Conservation (phyloP, 2,888 invertebrate species). For the Kryphioiulus occultus region DNA sequence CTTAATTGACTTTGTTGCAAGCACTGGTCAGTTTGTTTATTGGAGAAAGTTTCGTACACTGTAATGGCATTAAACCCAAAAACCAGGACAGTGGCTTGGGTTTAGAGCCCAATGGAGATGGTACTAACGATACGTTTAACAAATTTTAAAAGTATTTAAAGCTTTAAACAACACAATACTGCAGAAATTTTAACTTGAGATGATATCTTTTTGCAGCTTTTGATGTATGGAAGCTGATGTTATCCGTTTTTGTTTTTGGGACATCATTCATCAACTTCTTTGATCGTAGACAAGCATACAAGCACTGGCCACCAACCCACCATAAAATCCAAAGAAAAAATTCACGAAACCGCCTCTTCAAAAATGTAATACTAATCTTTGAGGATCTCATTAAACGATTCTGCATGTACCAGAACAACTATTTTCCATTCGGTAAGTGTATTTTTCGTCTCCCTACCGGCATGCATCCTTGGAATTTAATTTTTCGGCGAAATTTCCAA, state of each 20-base stretch:
- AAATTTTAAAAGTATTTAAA: too few species aligned
- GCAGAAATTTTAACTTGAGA: too few species aligned
- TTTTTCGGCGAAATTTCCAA: background rate
- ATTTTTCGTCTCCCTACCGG: background rate
- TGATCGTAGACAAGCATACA: background rate
- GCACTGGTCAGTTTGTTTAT: too few species aligned
- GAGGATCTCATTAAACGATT: slow-evolving; percentile 3
- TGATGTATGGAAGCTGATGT: background rate
- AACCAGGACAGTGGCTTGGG: too few species aligned
- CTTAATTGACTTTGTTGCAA: too few species aligned
- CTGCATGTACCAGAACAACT: background rate
- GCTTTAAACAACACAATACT: too few species aligned
- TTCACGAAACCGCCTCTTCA: background rate
- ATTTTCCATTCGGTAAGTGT: background rate
- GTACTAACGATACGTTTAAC: too few species aligned
- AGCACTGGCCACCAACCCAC: background rate
- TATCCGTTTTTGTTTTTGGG: background rate
- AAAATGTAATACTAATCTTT: background rate
- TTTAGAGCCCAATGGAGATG: too few species aligned
- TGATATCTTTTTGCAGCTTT: too few species aligned
- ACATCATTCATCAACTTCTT: background rate
- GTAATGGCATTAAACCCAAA: too few species aligned
- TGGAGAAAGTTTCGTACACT: too few species aligned
- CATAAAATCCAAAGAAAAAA: background rate
- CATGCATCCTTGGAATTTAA: background rate